Percentiles rank a stretch among this genome's conserved stretches.
phyloP scores from a whole-genome alignment of 2,113 vertebrate species.

The Dendropsophus ebraccatus region DNA sequence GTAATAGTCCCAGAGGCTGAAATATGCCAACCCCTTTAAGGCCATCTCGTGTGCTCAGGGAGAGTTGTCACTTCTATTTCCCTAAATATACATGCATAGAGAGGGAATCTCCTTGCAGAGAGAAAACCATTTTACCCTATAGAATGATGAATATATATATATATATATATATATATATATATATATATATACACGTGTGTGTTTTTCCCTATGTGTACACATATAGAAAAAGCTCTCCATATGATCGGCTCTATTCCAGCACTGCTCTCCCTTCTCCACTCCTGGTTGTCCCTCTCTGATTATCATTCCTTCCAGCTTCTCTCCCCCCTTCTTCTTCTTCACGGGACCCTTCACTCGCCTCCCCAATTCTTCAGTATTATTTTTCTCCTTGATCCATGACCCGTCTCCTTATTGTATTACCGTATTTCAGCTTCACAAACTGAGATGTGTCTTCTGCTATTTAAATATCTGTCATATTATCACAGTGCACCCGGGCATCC shows the following conservation, averaged over 20 bases:
- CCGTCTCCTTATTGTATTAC: conserved; percentile 59
- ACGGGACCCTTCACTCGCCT: conserved; percentile 47
- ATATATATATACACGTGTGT: not conserved
- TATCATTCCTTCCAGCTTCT: conserved; percentile 6
- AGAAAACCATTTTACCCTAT: no score
- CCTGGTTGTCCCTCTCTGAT: not conserved
- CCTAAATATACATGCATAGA: not conserved
- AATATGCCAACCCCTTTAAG: not conserved
- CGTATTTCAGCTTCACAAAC: conserved; percentile 59
- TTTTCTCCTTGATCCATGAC: conserved; percentile 59
- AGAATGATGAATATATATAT: not conserved
- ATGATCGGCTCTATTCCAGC: not conserved
- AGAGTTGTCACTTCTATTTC: not conserved
- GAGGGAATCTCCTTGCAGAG: not conserved
- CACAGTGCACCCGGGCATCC: conserved; percentile 57
- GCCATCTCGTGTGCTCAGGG: not conserved
- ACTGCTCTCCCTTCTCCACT: not conserved
- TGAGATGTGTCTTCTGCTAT: conserved; percentile 60
- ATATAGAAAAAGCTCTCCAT: not conserved
- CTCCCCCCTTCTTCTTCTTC: conserved; percentile 27
- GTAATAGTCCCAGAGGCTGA: not conserved
- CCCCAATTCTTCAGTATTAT: conserved; percentile 52
- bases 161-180: not conserved
- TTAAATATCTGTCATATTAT: conserved; percentile 60
- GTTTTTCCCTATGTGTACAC: not conserved